A percentile compares a stretch with the other conserved stretches of the same genome.
These are phyloP conservation scores for Herpetotheres cachinnans DNA, from an alignment of 2,113 vertebrate species.

Conservation along the genomic window DNA sequence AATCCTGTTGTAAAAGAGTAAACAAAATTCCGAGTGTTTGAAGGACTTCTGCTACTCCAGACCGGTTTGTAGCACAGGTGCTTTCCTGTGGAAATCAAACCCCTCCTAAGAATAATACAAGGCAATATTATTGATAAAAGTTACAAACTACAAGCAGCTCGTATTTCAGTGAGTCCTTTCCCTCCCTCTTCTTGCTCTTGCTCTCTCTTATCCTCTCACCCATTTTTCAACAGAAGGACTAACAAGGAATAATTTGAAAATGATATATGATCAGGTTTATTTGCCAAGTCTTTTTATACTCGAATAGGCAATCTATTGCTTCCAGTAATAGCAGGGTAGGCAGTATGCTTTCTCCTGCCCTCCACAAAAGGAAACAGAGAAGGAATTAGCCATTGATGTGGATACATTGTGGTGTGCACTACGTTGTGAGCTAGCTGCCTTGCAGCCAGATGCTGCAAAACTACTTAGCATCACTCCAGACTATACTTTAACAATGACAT, in stretches of 20 bases:
- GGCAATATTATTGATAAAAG: neutral
- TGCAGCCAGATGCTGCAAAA: neutral
- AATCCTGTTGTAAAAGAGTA: neutral
- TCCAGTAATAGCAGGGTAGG: neutral
- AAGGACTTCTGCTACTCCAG: neutral
- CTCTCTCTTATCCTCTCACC: neutral
- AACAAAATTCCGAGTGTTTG: neutral
- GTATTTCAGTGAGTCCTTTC: neutral
- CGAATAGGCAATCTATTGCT: neutral
- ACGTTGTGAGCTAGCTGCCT: neutral
- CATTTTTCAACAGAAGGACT: neutral
- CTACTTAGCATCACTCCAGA: neutral
- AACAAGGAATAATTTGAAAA: neutral
- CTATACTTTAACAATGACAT: neutral
- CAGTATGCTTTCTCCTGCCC: neutral
- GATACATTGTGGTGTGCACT: accelerated
- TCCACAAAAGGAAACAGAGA: neutral
- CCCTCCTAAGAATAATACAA: neutral
- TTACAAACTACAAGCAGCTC: neutral
- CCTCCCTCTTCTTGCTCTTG: neutral
- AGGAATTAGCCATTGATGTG: neutral
- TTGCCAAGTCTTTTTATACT: neutral
- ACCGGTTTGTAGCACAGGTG: neutral
- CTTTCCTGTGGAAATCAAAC: neutral
- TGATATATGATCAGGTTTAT: neutral